Base-by-base conservation (phyloP, 2,113 vertebrate species). In the Eleginops maclovinus region DNA sequence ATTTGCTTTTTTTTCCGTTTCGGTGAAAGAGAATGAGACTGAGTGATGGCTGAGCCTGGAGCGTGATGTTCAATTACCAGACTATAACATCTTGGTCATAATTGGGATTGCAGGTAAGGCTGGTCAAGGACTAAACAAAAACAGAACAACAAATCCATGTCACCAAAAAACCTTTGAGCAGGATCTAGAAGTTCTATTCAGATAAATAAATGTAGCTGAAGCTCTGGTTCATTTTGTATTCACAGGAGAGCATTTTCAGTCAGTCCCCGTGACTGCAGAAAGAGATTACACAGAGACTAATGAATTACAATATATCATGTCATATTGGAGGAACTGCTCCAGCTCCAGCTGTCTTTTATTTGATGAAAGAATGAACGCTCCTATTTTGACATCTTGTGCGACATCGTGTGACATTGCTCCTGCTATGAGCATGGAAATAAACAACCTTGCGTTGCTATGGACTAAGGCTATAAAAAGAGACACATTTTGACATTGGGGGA, bases 231-330 rank as follows among this genome's bases (percentile, higher is more conserved):
- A 79, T 77, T 89, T 91, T 59, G 47, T 83, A 90, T 93, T 91
- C 88, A 85, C 69, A 14, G 72, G 78, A 85, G 86, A 84, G 56
- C 59, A 47, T 83, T 85, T 87, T 74, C 49, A 77, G 72, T 87
- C 75, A 82, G 76, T 82, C 81, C 71, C 70, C 55, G 65, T 82
- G 76, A 85, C 87, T 88, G 75, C 36, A 75, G 85, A 77, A 75
- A 70, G 79, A 86, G 80, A 91, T 91, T 89, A 88, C 84, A 86
- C 79, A 88, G 61, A 64, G 82, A 91, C 91, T 91, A 87, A 92
- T 88, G 77, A 91, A 91, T 87, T 85, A 88, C 81, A 88, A 88
- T 90, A 83, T 56, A 85, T 85, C 83, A 78, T 85, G 85, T 89
- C 83, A 85, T 22, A 83, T 76, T 72, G 74, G 72, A 76, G 83